Percentiles rank a stretch among this genome's conserved stretches.
Evolutionary conservation across 1,140 invertebrate genomes (phyloP).

Genomic region (Pogonomyrmex barbatus): DNA sequence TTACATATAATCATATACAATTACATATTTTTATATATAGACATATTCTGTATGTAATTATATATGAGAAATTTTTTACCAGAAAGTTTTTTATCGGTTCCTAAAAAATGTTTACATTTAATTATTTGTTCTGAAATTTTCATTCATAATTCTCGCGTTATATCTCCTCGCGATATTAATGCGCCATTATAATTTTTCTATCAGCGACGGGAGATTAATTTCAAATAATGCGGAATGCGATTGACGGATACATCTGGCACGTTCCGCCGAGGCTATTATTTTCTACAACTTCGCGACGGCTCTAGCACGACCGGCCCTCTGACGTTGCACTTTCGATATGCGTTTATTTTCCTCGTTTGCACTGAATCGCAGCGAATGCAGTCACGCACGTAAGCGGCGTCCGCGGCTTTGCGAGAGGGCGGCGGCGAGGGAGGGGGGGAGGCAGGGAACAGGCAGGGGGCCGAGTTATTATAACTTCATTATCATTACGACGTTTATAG

Average conservation of each 20-base stretch:
- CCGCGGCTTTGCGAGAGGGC: not conserved
- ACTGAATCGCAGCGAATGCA: constrained; percentile 54
- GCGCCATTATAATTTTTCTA: not conserved
- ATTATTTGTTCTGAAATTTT: not conserved
- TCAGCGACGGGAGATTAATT: not conserved
- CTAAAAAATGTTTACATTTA: not conserved
- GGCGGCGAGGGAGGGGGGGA: not conserved
- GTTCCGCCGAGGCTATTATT: constrained; percentile 21
- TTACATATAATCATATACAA: too few relatives aligned
- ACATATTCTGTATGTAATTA: too few relatives aligned
- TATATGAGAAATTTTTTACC: too few relatives aligned
- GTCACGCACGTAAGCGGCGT: constrained; percentile 53
- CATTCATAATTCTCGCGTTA: not conserved
- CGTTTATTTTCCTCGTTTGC: constrained; percentile 60
- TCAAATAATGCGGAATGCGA: not conserved
- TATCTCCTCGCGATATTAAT: not conserved
- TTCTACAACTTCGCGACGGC: constrained; percentile 17
- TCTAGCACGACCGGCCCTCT: constrained; percentile 16
- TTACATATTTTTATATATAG: too few relatives aligned
- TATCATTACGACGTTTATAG: constrained; percentile 65
- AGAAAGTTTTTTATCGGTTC: constrained; percentile 11
- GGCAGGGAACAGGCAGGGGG: constrained; percentile 26
- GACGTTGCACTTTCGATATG: constrained; percentile 55
- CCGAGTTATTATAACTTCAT: constrained; percentile 64
- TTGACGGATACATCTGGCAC: not conserved